Conservation (phyloP, 2,888 invertebrate species). For the Tenthredo notha region DNA sequence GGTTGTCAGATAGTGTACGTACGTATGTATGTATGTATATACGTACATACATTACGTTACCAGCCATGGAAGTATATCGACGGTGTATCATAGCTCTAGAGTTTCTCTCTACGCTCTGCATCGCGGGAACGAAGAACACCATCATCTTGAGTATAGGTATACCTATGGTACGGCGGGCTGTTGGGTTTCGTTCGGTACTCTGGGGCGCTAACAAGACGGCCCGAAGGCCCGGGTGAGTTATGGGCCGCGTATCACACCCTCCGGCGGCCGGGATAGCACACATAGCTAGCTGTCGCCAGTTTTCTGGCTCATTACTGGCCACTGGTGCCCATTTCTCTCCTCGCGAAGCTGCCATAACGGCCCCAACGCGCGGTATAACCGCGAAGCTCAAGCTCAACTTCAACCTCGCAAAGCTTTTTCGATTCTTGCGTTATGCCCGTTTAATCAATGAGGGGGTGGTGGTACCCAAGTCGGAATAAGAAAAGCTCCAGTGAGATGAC, state of each 20-base stretch:
- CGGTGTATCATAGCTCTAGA: conserved; percentile 68
- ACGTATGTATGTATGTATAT: background rate
- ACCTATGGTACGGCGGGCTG: conserved; percentile 38
- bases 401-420: background rate
- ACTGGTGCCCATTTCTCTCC: conserved; percentile 71
- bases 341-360: conserved; percentile 46
- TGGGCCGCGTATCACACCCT: conserved; percentile 66
- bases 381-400: background rate
- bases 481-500: background rate
- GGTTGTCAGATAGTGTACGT: conserved; percentile 1
- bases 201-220: conserved; percentile 74
- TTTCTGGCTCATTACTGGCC: conserved; percentile 77
- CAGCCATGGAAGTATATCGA: conserved; percentile 58
- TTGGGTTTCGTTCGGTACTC: conserved; percentile 57
- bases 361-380: background rate
- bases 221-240: conserved; percentile 72
- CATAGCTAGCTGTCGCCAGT: conserved; percentile 77
- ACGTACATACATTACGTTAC: background rate
- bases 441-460: conserved; percentile 10
- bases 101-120: conserved; percentile 60
- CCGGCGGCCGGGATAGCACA: conserved; percentile 60
- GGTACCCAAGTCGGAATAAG: background rate
- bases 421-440: background rate
- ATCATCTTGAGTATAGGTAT: conserved; percentile 29
- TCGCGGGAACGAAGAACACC: conserved; percentile 12